phyloP scores from a whole-genome alignment of 2,113 vertebrate genomes.

The Tachuris rubrigastra region DNA sequence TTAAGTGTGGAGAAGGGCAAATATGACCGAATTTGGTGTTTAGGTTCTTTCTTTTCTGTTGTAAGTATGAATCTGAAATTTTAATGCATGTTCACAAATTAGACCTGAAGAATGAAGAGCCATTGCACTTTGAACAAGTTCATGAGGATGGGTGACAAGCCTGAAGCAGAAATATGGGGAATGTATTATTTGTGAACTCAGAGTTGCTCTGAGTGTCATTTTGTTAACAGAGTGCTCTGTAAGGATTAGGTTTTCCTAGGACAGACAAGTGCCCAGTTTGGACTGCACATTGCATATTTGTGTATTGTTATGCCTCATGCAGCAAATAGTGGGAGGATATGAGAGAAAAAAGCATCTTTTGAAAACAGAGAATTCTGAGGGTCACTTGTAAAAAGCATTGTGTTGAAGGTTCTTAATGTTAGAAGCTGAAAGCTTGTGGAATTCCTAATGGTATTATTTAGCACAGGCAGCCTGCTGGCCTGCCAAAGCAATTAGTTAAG shows the following conservation, averaged over 20 bases:
- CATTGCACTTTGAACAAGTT: rapidly evolving
- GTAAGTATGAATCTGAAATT: neutral
- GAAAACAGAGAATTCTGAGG: neutral
- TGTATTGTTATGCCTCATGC: neutral
- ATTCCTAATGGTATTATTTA: neutral
- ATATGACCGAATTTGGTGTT: neutral
- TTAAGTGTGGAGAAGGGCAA: neutral
- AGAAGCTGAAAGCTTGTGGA: neutral
- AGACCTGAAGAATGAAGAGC: neutral
- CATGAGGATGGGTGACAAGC: neutral
- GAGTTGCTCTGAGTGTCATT: neutral
- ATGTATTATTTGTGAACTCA: neutral
- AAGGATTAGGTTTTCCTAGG: neutral
- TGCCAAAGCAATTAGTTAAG: neutral
- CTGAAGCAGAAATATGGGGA: neutral
- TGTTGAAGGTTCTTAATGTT: neutral
- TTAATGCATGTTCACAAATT: neutral
- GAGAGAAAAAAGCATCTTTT: neutral
- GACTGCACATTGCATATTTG: neutral
- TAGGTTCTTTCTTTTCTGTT: neutral
- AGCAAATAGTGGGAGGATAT: neutral
- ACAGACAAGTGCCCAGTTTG: neutral
- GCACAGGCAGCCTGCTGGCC: neutral
- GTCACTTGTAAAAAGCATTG: neutral
- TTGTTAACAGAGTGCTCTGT: neutral